Conservation (phyloP, 2,888 invertebrate species). For the Drosophila meridiana region DNA sequence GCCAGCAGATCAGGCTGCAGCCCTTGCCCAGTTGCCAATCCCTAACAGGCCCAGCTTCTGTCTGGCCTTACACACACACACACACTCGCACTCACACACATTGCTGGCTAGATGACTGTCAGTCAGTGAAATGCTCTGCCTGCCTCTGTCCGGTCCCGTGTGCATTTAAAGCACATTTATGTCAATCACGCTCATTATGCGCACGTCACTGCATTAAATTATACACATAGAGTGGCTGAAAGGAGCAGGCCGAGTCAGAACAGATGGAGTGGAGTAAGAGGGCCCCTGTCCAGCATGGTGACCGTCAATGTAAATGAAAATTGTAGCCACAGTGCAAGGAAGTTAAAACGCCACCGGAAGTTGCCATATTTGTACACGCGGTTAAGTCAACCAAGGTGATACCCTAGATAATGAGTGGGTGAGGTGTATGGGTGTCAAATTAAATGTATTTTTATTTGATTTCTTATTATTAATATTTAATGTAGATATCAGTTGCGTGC, state of each 20-base stretch:
- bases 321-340: conserved; percentile 53
- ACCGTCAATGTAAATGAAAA: conserved; percentile 58
- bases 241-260: conserved; percentile 11
- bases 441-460: background rate
- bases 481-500: too few species aligned
- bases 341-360: conserved; percentile 64
- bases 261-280: background rate
- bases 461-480: too few species aligned
- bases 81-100: background rate
- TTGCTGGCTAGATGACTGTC: conserved; percentile 31
- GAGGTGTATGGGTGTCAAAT: background rate
- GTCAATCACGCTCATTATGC: conserved; percentile 78
- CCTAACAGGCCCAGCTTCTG: conserved; percentile 17
- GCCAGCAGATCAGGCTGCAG: background rate
- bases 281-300: conserved; percentile 27
- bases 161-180: conserved; percentile 76
- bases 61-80: conserved; percentile 5
- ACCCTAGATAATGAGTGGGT: background rate
- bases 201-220: conserved; percentile 77
- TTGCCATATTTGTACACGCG: conserved; percentile 54
- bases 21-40: conserved; percentile 9
- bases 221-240: conserved; percentile 38
- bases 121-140: conserved; percentile 26
- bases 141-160: conserved; percentile 49
- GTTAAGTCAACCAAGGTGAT: conserved; percentile 25